Evolutionary conservation across 2,888 invertebrate genomes (phyloP).

Genomic region (Drosophila fungiperda): DNA sequence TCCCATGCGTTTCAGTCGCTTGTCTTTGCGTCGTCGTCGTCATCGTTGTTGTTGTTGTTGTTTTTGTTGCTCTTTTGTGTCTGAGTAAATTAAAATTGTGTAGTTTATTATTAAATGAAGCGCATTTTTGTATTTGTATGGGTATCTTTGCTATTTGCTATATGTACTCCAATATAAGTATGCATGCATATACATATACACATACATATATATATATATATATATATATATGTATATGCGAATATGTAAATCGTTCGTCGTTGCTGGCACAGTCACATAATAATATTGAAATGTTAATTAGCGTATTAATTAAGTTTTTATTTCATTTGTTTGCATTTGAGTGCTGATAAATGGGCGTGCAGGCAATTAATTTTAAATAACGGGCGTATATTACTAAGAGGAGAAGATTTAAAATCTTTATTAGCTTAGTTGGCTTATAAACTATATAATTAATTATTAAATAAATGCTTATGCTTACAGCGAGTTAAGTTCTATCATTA

Average conservation of each 20-base stretch:
- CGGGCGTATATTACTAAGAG: neutral
- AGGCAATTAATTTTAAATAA: slow-evolving; percentile 35
- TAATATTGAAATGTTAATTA: slow-evolving; percentile 77
- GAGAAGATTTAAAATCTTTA: neutral
- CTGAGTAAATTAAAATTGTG: slow-evolving; percentile 84
- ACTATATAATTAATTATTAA: neutral
- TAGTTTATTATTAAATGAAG: slow-evolving; percentile 84
- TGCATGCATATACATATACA: slow-evolving; percentile 10
- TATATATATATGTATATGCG: neutral
- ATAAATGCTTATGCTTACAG: neutral
- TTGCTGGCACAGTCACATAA: slow-evolving; percentile 65
- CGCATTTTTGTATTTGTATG: slow-evolving; percentile 77
- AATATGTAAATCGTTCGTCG: slow-evolving; percentile 61
- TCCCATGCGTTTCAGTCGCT: slow-evolving; percentile 50
- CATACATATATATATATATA: slow-evolving; percentile 3
- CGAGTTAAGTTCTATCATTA: neutral
- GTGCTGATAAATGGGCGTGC: slow-evolving; percentile 27
- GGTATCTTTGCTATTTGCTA: slow-evolving; percentile 30
- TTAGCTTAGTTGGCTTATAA: neutral
- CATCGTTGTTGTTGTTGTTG: slow-evolving; percentile 22
- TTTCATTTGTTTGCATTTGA: slow-evolving; percentile 46
- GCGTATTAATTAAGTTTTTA: slow-evolving; percentile 74
- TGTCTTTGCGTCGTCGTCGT: neutral
- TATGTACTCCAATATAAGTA: slow-evolving; percentile 16
- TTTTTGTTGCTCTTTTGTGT: slow-evolving; percentile 41